Conservation (phyloP, 2,113 vertebrate species). For the Catagonus wagneri region DNA sequence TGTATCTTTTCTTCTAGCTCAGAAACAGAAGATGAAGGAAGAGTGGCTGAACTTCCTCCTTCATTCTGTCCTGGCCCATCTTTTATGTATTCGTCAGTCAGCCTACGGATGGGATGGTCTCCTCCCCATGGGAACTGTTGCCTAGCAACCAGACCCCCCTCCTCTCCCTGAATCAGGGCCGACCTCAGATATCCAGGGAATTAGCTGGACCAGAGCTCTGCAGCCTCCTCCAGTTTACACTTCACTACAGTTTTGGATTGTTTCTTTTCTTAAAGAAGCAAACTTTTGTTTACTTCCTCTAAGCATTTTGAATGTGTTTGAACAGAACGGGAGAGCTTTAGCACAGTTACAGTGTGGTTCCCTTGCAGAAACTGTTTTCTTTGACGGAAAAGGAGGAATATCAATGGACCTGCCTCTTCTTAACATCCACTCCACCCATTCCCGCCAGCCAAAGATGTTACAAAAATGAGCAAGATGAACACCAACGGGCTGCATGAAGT, state of each 20-base stretch:
- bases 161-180: neutral
- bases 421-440: neutral
- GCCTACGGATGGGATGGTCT: neutral
- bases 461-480: neutral
- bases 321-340: neutral
- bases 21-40: neutral
- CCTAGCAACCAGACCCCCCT: slow-evolving; percentile 35
- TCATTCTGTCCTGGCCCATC: neutral
- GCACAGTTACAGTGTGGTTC: neutral
- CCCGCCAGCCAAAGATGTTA: neutral
- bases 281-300: neutral
- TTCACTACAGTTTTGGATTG: neutral
- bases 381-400: neutral
- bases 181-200: neutral
- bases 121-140: neutral
- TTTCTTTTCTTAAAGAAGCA: neutral
- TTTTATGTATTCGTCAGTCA: neutral
- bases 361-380: neutral
- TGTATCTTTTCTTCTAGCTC: neutral
- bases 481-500: rapidly evolving
- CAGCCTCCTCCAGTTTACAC: neutral
- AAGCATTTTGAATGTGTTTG: neutral
- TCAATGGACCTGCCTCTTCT: neutral
- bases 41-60: neutral
- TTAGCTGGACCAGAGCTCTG: neutral